phyloP scores from a whole-genome alignment of 2,113 vertebrate species.

The Smithornis capensis region DNA sequence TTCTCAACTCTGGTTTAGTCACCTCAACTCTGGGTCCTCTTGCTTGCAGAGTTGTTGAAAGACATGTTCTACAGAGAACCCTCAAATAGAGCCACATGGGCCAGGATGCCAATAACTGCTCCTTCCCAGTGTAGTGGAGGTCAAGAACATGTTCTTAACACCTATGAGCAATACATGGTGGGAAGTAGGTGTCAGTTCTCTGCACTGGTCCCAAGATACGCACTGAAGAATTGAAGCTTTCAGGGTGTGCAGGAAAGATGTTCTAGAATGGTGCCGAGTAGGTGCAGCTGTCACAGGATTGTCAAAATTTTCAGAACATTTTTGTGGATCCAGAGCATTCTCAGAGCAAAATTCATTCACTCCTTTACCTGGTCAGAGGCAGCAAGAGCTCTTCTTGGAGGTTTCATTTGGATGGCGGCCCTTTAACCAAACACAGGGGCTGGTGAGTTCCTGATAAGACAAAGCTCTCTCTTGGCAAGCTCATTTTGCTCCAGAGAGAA shows the following conservation, averaged over 20 bases:
- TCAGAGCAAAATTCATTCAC: not conserved
- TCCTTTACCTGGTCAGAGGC: not conserved
- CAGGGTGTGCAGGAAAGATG: not conserved
- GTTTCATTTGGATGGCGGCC: rapidly evolving
- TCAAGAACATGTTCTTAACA: not conserved
- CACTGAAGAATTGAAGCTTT: not conserved
- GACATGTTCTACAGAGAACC: not conserved
- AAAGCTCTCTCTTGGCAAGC: not conserved
- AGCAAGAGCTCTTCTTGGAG: not conserved
- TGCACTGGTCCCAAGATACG: not conserved
- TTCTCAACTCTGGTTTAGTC: not conserved
- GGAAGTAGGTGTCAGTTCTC: not conserved
- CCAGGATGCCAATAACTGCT: not conserved
- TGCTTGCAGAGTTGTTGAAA: not conserved
- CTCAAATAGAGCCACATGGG: not conserved
- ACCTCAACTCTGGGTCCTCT: not conserved
- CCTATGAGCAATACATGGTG: not conserved
- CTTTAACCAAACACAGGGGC: rapidly evolving
- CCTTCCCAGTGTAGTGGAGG: not conserved
- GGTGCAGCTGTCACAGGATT: not conserved
- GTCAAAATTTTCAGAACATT: not conserved
- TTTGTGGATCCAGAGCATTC: not conserved
- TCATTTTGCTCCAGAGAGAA: not conserved
- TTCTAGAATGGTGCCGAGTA: not conserved
- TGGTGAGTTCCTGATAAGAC: not conserved